Evolutionary conservation across 2,113 vertebrate genomes (phyloP), one percentile per base, ranked within the genome.

Genomic region (Eurystomus gularis): DNA sequence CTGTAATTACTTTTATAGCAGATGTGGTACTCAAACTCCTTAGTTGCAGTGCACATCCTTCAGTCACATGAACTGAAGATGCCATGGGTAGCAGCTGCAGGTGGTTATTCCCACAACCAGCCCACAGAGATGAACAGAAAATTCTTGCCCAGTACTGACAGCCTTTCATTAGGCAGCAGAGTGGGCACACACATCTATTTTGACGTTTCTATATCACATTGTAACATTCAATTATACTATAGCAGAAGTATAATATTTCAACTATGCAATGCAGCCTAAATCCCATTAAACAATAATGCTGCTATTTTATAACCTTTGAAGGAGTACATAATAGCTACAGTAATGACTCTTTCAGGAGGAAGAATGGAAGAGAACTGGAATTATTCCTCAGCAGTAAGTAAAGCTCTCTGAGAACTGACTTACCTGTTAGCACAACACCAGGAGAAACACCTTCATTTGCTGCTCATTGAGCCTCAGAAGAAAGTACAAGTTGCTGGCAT

Each of bases 401-500:
- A 37, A 76, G 29, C 10, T 66, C 7, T 49, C 3, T 19, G 55
- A 14, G 9, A 18, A 3, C 17, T 4, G 13, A 3, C 33, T 75
- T 4, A 31, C 7, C 55, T 14, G 33, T 13, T 2, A 13, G 20
- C 31, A 21, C 25, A 40, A 0, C 10, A 4, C 4, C 24, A 17
- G 42, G 11, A 85, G 31, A 68, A 54, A 10, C 2, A 17, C 46
- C 4, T 2, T 37, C 2, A 1, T 5, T 3, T 11, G 24, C n/a
- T 6, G 28, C 14, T 4, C 0, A 3, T 7, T 5, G 13, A 51
- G 54, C n/a, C 78, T 42, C 42, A 42, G 42, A 42, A 42, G 42
- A 42, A 24, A 15, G 24, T 0, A 3, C 4, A 7, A 4, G 33
- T 14, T 13, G 12, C 10, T 5, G 6, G 10, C 9, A 0, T 3